Evolutionary conservation across 1,140 invertebrate species (phyloP).

Genomic region (Drosophila virilis): DNA sequence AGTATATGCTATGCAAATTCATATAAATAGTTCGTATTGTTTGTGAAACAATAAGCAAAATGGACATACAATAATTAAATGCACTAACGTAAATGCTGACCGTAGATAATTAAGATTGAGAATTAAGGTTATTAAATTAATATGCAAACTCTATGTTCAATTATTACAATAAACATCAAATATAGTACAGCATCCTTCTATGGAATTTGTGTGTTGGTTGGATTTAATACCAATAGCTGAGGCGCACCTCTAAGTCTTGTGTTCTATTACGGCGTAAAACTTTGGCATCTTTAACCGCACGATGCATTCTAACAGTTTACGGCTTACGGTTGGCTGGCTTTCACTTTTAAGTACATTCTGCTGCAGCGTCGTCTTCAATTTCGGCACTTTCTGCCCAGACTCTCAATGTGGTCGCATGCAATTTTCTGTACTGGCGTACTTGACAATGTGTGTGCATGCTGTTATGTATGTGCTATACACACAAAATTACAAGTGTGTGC

Average conservation of each 20-base stretch:
- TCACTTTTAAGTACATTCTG: slow-evolving; percentile 10
- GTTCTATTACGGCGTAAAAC: background rate
- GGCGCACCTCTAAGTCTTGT: background rate
- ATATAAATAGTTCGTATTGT: background rate
- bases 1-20: background rate
- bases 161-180: background rate
- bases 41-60: background rate
- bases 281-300: background rate
- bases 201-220: too few relatives aligned
- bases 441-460: background rate
- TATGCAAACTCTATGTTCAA: background rate
- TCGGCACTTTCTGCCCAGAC: background rate
- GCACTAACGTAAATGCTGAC: background rate
- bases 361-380: slow-evolving; percentile 12
- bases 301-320: background rate
- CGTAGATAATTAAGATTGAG: too few relatives aligned
- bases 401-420: background rate
- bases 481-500: background rate
- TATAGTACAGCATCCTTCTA: too few relatives aligned
- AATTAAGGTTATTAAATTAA: too few relatives aligned
- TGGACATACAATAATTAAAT: background rate
- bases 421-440: slow-evolving; percentile 21
- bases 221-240: background rate
- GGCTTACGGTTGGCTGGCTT: slow-evolving; percentile 3
- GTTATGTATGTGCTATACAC: background rate